These are phyloP conservation scores for Platyura marginata DNA, from an alignment of 1,140 invertebrate species.

Conservation along the genomic window DNA sequence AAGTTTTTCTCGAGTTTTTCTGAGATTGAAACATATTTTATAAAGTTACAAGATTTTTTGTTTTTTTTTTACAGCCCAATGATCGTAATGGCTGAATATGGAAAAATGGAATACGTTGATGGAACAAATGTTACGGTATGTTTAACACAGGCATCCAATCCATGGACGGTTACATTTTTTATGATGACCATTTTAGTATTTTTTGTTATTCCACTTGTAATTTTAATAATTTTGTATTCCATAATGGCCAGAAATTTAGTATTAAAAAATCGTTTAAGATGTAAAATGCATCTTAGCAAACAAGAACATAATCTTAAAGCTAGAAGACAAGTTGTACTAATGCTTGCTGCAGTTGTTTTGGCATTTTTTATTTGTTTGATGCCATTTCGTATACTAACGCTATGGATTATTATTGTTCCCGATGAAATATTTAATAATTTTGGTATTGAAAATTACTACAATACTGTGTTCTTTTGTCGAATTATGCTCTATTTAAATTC, in stretches of 20 bases:
- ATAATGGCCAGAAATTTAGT: conserved; percentile 69
- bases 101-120: conserved; percentile 44
- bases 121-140: conserved; percentile 49
- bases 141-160: conserved; percentile 46
- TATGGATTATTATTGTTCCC: conserved; percentile 65
- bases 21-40: no score
- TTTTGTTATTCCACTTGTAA: conserved; percentile 63
- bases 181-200: conserved; percentile 58
- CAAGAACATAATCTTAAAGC: conserved; percentile 32
- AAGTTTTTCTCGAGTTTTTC: no score
- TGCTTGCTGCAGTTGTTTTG: conserved; percentile 77
- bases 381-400: conserved; percentile 66
- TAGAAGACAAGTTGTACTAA: conserved; percentile 63
- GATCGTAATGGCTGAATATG: conserved; percentile 52
- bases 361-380: conserved; percentile 80
- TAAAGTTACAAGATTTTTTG: no score
- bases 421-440: conserved; percentile 37
- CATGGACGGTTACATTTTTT: conserved; percentile 62
- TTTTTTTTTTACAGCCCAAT: conserved; percentile 51
- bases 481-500: conserved; percentile 83
- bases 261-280: conserved; percentile 48
- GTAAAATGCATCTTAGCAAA: conserved; percentile 30
- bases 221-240: conserved; percentile 63
- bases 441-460: conserved; percentile 66
- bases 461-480: conserved; percentile 66